Percentiles rank a stretch among this genome's conserved stretches.
These are phyloP conservation scores for Rhea pennata DNA, from an alignment of 2,113 vertebrate genomes.

Conservation along the genomic window DNA sequence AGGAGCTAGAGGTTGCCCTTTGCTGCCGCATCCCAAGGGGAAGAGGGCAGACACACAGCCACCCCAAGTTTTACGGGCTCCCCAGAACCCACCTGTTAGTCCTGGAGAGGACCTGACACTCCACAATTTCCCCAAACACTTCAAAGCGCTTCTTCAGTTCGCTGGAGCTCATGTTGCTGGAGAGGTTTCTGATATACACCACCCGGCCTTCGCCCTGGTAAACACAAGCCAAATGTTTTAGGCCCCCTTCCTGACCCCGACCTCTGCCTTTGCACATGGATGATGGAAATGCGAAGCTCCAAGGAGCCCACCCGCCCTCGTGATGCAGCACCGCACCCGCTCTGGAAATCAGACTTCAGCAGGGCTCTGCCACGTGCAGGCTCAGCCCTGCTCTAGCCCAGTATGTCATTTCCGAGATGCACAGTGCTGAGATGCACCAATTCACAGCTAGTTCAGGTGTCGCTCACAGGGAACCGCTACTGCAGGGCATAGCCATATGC, in stretches of 20 bases:
- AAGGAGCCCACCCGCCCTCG: neutral
- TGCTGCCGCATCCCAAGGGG: neutral
- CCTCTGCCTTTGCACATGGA: rapidly evolving
- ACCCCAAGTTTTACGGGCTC: no score
- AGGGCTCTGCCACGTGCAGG: rapidly evolving
- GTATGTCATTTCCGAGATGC: neutral
- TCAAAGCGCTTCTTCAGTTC: conserved; percentile 94
- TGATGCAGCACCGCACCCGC: neutral
- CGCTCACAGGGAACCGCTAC: neutral
- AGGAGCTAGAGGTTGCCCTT: neutral
- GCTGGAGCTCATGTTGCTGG: conserved; percentile 89
- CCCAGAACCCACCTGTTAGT: conserved; percentile 80
- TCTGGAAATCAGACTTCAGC: neutral
- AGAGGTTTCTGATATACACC: conserved; percentile 93
- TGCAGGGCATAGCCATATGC: neutral
- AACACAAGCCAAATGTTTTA: neutral
- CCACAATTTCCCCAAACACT: conserved; percentile 90
- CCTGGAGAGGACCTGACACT: conserved; percentile 91
- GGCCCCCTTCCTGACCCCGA: neutral
- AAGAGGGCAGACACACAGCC: neutral
- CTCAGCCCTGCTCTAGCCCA: neutral
- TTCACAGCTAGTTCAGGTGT: neutral
- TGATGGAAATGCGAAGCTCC: neutral
- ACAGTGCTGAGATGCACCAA: neutral
- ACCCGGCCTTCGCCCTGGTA: conserved; percentile 93